These are phyloP conservation scores for Sciaenops ocellatus DNA, from an alignment of 2,797 vertebrate genomes.

Conservation along the genomic window DNA sequence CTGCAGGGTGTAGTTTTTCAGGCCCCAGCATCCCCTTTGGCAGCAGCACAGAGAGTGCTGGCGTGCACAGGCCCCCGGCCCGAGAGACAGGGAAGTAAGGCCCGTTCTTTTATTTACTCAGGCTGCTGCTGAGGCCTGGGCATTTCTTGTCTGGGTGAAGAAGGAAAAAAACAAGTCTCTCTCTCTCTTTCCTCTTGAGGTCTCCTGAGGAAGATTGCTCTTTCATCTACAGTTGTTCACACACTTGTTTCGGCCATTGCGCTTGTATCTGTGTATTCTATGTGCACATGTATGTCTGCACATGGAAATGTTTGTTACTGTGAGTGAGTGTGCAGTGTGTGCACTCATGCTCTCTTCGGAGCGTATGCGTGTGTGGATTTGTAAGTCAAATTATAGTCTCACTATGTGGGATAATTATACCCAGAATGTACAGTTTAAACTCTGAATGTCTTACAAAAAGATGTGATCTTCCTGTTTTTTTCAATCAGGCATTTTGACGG, in stretches of 20 bases:
- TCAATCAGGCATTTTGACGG: background rate
- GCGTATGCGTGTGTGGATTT: constrained; percentile 1
- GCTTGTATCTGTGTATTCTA: constrained; percentile 75
- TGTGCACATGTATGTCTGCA: constrained; percentile 63
- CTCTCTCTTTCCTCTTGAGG: constrained; percentile 77
- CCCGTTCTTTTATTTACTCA: constrained; percentile 99
- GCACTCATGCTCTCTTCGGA: background rate
- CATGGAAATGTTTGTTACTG: constrained; percentile 55
- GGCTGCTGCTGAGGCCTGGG: constrained; percentile 95
- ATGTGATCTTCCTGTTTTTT: constrained; percentile 20
- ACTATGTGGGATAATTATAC: constrained; percentile 9
- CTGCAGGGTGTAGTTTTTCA: constrained; percentile 99
- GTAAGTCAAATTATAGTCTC: background rate
- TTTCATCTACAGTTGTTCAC: constrained; percentile 97
- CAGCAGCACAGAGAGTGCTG: constrained; percentile 95
- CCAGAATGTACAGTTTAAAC: constrained; percentile 7
- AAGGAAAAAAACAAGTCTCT: constrained; percentile 84
- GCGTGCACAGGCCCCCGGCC: constrained; percentile 92
- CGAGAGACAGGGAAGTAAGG: constrained; percentile 98
- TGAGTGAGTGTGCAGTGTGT: constrained; percentile 33
- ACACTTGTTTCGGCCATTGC: constrained; percentile 93
- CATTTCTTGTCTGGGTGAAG: constrained; percentile 98
- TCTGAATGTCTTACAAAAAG: constrained; percentile 21
- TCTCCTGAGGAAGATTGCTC: constrained; percentile 83
- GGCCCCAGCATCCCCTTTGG: constrained; percentile 98